phyloP scores from a whole-genome alignment of 2,888 invertebrate species.

The Scaptomyza polygonia region DNA sequence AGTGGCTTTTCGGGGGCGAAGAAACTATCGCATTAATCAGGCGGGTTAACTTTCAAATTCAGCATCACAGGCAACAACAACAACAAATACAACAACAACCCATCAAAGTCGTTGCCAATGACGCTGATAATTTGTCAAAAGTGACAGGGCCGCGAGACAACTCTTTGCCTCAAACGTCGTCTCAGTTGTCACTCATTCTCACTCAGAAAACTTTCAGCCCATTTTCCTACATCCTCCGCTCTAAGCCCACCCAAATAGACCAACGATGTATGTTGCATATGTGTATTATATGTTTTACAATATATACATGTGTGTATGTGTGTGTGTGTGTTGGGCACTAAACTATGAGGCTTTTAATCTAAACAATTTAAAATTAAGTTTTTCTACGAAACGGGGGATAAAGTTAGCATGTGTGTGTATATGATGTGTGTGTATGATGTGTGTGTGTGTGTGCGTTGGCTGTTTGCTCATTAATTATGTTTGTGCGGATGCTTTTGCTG shows the following conservation, averaged over 20 bases:
- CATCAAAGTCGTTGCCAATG: slow-evolving; percentile 80
- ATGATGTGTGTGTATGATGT: neutral
- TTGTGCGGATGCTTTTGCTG: slow-evolving; percentile 43
- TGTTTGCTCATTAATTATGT: slow-evolving; percentile 72
- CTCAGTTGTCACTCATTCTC: slow-evolving; percentile 57
- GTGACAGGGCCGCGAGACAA: slow-evolving; percentile 67
- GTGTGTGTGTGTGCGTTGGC: slow-evolving; percentile 20
- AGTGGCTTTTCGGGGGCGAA: slow-evolving; percentile 40
- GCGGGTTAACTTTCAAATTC: slow-evolving; percentile 55
- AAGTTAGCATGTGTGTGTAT: slow-evolving; percentile 12
- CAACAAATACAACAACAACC: slow-evolving; percentile 36
- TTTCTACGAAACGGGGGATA: slow-evolving; percentile 24
- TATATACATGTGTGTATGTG: neutral
- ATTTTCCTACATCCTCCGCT: neutral
- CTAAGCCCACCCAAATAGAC: slow-evolving; percentile 13
- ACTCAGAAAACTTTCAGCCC: neutral
- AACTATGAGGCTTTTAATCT: slow-evolving; percentile 75
- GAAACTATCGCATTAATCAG: slow-evolving; percentile 80
- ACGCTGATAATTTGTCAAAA: slow-evolving; percentile 81
- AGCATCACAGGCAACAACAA: slow-evolving; percentile 35
- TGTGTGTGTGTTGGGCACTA: slow-evolving; percentile 36
- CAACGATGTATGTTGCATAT: slow-evolving; percentile 8
- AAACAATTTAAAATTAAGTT: slow-evolving; percentile 76
- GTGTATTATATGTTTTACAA: neutral
- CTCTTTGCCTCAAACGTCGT: slow-evolving; percentile 23